These are phyloP conservation scores for Drosophila subpulchrella DNA, from an alignment of 1,140 invertebrate genomes.

Conservation along the genomic window DNA sequence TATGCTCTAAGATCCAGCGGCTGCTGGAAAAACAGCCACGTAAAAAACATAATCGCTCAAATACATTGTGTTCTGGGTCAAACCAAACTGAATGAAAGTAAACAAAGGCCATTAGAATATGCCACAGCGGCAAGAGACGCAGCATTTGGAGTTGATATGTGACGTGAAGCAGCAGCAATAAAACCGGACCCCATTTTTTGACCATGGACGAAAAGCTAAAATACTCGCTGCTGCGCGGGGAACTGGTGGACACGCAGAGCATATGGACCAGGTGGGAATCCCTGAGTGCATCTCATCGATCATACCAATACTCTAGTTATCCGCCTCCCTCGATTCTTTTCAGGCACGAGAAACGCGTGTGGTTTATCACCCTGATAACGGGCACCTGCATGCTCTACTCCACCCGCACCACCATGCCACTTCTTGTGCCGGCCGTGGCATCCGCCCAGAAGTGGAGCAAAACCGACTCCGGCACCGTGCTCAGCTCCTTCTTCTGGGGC, in stretches of 20 bases:
- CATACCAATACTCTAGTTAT: background rate
- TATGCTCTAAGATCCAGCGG: conserved; percentile 7
- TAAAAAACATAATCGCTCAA: conserved; percentile 48
- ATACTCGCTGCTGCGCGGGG: conserved; percentile 80
- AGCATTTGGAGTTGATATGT: conserved; percentile 29
- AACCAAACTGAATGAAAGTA: conserved; percentile 30
- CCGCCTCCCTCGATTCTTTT: conserved; percentile 11
- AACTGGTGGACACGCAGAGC: conserved; percentile 77
- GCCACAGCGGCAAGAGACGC: conserved; percentile 39
- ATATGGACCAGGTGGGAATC: conserved; percentile 76
- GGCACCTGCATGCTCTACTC: conserved; percentile 90
- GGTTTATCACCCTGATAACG: conserved; percentile 88
- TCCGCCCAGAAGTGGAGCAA: conserved; percentile 90
- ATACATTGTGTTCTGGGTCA: background rate
- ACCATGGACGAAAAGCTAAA: conserved; percentile 84
- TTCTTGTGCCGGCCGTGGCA: conserved; percentile 88
- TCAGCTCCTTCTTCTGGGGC: conserved; percentile 92
- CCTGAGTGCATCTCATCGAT: background rate
- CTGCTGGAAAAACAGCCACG: conserved; percentile 55
- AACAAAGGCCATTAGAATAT: conserved; percentile 40
- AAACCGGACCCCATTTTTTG: conserved; percentile 1
- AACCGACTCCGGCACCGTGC: conserved; percentile 89
- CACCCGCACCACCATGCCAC: conserved; percentile 88
- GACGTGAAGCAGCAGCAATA: conserved; percentile 31
- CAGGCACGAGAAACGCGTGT: conserved; percentile 86